These are phyloP conservation scores for Brevimyrus niger DNA, from an alignment of 2,113 vertebrate genomes.

Conservation along the genomic window DNA sequence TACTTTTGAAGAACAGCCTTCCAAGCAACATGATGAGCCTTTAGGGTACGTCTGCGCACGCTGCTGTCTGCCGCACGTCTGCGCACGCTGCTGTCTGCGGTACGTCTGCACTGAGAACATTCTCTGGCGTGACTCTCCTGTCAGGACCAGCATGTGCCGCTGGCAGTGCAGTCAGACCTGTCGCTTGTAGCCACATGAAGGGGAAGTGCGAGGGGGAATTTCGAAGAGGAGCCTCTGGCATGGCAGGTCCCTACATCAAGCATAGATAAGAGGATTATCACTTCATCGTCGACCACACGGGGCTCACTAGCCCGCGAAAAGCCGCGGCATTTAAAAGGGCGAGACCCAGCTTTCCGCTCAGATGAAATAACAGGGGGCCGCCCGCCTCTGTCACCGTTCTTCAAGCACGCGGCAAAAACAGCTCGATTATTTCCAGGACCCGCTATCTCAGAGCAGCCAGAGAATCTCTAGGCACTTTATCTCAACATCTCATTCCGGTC, in stretches of 20 bases:
- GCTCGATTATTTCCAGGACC: slow-evolving; percentile 28
- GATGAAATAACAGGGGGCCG: slow-evolving; percentile 28
- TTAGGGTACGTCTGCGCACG: neutral
- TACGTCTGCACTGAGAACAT: neutral
- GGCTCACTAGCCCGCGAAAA: slow-evolving; percentile 45
- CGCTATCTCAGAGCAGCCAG: slow-evolving; percentile 1
- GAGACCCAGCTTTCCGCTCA: slow-evolving; percentile 47
- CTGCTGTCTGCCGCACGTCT: too few relatives aligned
- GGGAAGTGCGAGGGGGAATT: slow-evolving; percentile 11
- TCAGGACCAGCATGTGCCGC: slow-evolving; percentile 33
- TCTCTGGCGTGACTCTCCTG: neutral
- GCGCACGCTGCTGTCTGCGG: neutral
- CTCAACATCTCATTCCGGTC: neutral
- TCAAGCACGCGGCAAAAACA: neutral
- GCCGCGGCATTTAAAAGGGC: slow-evolving; percentile 52
- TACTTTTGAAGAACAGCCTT: neutral
- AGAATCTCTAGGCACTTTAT: neutral
- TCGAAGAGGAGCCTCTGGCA: slow-evolving; percentile 8
- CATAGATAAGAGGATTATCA: slow-evolving; percentile 65
- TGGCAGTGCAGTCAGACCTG: slow-evolving; percentile 15
- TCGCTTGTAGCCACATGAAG: neutral
- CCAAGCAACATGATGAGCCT: neutral
- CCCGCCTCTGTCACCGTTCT: neutral
- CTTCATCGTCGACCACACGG: slow-evolving; percentile 54
- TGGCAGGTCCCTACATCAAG: slow-evolving; percentile 33